Conservation (phyloP, 2,888 invertebrate species). For the Ariolimax columbianus region DNA sequence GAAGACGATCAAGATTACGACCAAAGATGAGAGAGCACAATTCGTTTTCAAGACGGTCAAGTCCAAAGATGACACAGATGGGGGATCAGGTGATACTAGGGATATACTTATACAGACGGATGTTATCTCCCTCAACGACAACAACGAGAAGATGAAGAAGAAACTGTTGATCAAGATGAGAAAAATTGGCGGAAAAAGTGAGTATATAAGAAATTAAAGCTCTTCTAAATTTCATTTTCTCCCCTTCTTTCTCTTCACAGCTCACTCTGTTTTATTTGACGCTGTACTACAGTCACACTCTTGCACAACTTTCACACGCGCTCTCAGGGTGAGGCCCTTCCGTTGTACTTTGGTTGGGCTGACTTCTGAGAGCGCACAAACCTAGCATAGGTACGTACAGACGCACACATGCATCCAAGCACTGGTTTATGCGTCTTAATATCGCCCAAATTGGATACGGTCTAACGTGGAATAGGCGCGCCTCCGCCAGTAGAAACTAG, state of each 20-base stretch:
- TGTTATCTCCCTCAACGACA: constrained; percentile 46
- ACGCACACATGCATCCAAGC: too few relatives aligned
- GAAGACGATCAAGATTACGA: constrained; percentile 41
- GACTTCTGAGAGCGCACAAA: too few relatives aligned
- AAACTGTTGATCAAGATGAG: constrained; percentile 44
- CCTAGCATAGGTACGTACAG: too few relatives aligned
- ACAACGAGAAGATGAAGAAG: constrained; percentile 46
- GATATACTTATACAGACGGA: constrained; percentile 50
- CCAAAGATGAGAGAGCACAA: constrained; percentile 42
- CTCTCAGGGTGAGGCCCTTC: too few relatives aligned
- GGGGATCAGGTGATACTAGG: background rate
- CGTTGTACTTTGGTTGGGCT: too few relatives aligned
- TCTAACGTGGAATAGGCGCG: too few relatives aligned
- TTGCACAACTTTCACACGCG: too few relatives aligned
- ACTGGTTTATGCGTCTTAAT: too few relatives aligned
- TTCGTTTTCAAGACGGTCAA: constrained; percentile 44
- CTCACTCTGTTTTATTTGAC: too few relatives aligned
- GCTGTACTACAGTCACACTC: too few relatives aligned
- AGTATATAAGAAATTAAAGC: background rate
- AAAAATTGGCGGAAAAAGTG: constrained; percentile 42
- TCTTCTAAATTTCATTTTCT: background rate
- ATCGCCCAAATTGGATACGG: too few relatives aligned
- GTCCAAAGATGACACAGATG: constrained; percentile 29
- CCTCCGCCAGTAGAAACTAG: too few relatives aligned
- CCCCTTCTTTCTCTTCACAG: background rate